phyloP scores from a whole-genome alignment of 37 sponge, comb jelly and placozoan species.

The Mnemiopsis leidyi region DNA sequence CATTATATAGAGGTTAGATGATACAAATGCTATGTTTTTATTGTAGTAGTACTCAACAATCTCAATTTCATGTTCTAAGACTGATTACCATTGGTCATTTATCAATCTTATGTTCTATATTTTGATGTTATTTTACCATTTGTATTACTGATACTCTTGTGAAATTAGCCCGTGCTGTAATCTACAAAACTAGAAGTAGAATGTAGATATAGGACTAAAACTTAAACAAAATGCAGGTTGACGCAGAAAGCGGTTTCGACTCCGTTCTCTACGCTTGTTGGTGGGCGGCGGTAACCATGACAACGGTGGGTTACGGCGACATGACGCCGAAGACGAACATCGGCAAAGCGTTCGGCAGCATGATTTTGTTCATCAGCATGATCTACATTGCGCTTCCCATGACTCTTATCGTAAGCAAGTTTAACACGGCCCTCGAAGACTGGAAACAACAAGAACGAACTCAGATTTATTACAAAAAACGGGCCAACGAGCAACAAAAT shows the following conservation, averaged over 20 bases:
- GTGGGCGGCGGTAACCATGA: constrained; percentile 64
- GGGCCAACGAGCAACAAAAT: background rate
- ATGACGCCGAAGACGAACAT: constrained; percentile 47
- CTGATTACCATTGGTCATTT: no score
- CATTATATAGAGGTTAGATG: constrained; percentile 48
- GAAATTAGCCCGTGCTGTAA: no score
- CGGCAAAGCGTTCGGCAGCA: constrained; percentile 61
- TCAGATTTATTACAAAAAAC: constrained; percentile 46
- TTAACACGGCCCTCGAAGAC: constrained; percentile 48
- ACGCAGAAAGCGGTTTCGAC: constrained; percentile 51
- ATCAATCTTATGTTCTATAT: no score
- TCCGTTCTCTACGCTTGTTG: constrained; percentile 63
- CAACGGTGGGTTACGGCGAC: constrained; percentile 59
- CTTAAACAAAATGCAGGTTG: no score
- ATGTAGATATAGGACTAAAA: no score
- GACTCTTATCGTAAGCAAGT: constrained; percentile 62
- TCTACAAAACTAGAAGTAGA: no score
- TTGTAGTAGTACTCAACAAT: no score
- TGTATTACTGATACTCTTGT: no score
- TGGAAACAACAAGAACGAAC: constrained; percentile 59
- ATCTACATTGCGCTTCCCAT: constrained; percentile 63
- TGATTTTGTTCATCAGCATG: constrained; percentile 56
- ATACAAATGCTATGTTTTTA: no score
- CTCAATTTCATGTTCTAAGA: no score
- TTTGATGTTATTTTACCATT: no score